Percentiles rank a stretch among this genome's conserved stretches.
These are phyloP conservation scores for Palythoa grandiflora DNA, from an alignment of 92 coral and sea anemone species.

Conservation along the genomic window DNA sequence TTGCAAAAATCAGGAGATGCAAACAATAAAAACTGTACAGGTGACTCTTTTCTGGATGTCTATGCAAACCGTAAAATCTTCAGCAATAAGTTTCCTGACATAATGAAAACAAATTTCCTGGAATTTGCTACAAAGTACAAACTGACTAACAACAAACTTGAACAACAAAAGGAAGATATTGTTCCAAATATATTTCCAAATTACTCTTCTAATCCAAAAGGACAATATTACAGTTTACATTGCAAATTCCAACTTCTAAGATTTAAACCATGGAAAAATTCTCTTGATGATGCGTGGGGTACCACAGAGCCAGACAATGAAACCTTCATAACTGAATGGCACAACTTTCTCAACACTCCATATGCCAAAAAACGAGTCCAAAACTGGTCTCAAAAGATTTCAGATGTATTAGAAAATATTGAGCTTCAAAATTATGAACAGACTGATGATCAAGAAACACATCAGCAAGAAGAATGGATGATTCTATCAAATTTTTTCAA, in stretches of 20 bases:
- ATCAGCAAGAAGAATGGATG: too few relatives aligned
- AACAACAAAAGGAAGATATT: slow-evolving; percentile 17
- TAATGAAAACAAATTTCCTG: slow-evolving; percentile 57
- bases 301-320: too few relatives aligned
- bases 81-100: slow-evolving; percentile 10
- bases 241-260: slow-evolving; percentile 61
- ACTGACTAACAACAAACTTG: slow-evolving; percentile 42
- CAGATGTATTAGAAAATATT: too few relatives aligned
- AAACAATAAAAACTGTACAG: slow-evolving; percentile 40
- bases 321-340: too few relatives aligned
- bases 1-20: slow-evolving; percentile 22
- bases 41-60: slow-evolving; percentile 53
- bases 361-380: too few relatives aligned
- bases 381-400: too few relatives aligned
- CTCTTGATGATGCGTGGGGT: slow-evolving; percentile 28
- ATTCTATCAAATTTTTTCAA: too few relatives aligned
- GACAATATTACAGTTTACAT: slow-evolving; percentile 46
- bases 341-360: too few relatives aligned
- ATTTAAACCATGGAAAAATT: slow-evolving; percentile 66
- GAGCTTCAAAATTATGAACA: too few relatives aligned
- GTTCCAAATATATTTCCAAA: slow-evolving; percentile 62
- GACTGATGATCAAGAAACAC: too few relatives aligned
- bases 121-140: slow-evolving; percentile 58
- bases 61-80: slow-evolving; percentile 60
- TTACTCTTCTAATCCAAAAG: slow-evolving; percentile 57